Percentiles rank a stretch among this genome's conserved stretches.
These are phyloP conservation scores for Lacanobia wlatinum DNA, from an alignment of 2,888 invertebrate species.

Conservation along the genomic window DNA sequence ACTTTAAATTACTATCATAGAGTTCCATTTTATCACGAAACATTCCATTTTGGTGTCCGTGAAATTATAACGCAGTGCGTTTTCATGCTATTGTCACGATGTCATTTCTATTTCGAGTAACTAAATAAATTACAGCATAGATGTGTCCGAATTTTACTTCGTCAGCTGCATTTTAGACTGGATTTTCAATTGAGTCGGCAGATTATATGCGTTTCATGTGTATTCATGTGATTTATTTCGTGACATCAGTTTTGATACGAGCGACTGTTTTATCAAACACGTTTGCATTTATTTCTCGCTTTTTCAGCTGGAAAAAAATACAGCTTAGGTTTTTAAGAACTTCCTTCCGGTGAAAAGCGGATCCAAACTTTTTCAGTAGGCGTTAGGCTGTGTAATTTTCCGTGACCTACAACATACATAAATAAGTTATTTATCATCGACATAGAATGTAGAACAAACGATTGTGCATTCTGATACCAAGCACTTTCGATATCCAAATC, in stretches of 20 bases:
- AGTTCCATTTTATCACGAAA: not conserved
- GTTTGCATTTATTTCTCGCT: not conserved
- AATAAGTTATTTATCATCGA: too few species aligned
- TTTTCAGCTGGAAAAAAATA: not conserved
- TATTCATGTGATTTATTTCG: slow-evolving; percentile 44
- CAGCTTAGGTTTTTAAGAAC: too few species aligned
- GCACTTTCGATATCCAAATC: slow-evolving; percentile 21
- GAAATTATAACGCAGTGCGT: slow-evolving; percentile 10
- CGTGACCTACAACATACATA: not conserved
- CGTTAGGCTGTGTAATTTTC: not conserved
- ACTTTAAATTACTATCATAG: not conserved
- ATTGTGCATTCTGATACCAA: not conserved
- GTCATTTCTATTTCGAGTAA: slow-evolving; percentile 23
- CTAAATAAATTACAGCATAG: slow-evolving; percentile 27
- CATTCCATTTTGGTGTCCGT: slow-evolving; percentile 6
- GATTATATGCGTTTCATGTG: slow-evolving; percentile 20
- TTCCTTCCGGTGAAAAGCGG: too few species aligned
- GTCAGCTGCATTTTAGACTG: slow-evolving; percentile 44
- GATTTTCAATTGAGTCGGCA: slow-evolving; percentile 42
- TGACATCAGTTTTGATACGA: slow-evolving; percentile 31
- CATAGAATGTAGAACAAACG: not conserved
- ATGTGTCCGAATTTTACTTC: slow-evolving; percentile 31
- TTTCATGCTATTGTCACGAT: slow-evolving; percentile 25
- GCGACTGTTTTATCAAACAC: slow-evolving; percentile 15
- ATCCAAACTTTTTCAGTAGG: not conserved